Conservation (phyloP, 2,888 invertebrate genomes). For the Metellina segmentata region DNA sequence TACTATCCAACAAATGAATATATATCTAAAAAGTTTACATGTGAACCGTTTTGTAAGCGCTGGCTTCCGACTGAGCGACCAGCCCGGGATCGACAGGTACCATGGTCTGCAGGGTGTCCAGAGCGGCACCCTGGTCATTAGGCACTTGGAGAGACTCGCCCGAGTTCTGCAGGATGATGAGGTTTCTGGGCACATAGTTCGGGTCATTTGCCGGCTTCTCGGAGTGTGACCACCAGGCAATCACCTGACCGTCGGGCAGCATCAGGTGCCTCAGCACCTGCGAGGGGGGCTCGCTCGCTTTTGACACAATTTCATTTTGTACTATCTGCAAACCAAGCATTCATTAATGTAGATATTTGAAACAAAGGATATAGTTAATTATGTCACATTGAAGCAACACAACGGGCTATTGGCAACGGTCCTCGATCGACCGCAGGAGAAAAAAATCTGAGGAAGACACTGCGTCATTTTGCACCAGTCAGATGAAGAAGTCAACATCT, state of each 20-base stretch:
- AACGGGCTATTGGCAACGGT: too few relatives aligned
- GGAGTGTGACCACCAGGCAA: conserved; percentile 56
- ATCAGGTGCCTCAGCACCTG: conserved; percentile 62
- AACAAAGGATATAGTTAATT: not conserved
- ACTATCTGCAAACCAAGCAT: conserved; percentile 26
- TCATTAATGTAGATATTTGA: not conserved
- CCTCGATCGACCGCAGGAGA: too few relatives aligned
- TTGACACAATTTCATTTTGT: conserved; percentile 57
- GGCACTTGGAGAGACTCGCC: conserved; percentile 79
- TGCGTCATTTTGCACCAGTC: too few relatives aligned
- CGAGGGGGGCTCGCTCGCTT: conserved; percentile 36
- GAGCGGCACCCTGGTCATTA: conserved; percentile 79
- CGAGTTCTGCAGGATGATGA: conserved; percentile 78
- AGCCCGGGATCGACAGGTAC: conserved; percentile 41
- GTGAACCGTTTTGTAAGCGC: conserved; percentile 48
- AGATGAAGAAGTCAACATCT: too few relatives aligned
- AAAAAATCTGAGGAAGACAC: not conserved
- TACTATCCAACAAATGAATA: conserved; percentile 49
- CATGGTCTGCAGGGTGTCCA: conserved; percentile 81
- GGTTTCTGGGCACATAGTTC: conserved; percentile 73
- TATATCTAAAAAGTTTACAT: conserved; percentile 52
- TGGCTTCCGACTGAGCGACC: not conserved
- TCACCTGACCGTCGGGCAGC: conserved; percentile 65
- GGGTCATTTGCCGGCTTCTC: conserved; percentile 70
- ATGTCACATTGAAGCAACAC: too few relatives aligned